These are phyloP conservation scores for Ceratina australensis DNA, from an alignment of 1,140 invertebrate genomes.

Conservation along the genomic window DNA sequence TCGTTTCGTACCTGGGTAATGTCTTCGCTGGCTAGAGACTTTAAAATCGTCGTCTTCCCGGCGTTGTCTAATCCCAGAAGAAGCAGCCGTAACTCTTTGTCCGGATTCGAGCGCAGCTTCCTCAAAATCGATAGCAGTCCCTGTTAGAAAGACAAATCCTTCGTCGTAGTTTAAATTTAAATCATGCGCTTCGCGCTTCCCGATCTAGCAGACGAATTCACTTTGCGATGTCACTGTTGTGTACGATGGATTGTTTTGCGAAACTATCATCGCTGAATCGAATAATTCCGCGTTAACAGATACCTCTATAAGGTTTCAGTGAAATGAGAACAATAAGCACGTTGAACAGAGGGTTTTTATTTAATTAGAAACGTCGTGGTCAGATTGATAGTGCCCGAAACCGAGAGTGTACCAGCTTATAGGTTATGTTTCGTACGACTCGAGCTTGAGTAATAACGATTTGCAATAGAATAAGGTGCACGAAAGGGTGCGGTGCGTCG, in stretches of 20 bases:
- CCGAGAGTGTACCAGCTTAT: neutral
- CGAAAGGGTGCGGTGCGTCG: constrained; percentile 22
- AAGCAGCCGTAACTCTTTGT: constrained; percentile 95
- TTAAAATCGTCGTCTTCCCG: constrained; percentile 99
- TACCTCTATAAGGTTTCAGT: no score
- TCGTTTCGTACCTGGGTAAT: constrained; percentile 96
- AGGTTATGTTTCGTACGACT: constrained; percentile 48
- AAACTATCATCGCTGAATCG: neutral
- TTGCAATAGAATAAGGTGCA: constrained; percentile 23
- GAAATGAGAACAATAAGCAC: no score
- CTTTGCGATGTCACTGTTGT: neutral
- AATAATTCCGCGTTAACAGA: neutral
- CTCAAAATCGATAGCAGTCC: constrained; percentile 95
- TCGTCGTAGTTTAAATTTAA: neutral
- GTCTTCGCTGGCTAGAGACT: constrained; percentile 97
- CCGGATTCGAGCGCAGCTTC: constrained; percentile 93
- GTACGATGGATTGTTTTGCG: no score
- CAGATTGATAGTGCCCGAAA: neutral
- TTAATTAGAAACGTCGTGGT: neutral
- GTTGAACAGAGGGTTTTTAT: neutral
- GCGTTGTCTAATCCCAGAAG: constrained; percentile 98
- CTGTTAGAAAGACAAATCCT: constrained; percentile 79
- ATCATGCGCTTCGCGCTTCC: constrained; percentile 3
- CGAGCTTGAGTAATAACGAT: neutral
- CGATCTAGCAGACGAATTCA: constrained; percentile 14